Percentiles rank a stretch among this genome's conserved stretches.
Conservation (phyloP, 2,797 vertebrate species). For the Pseudochirops corinnae region DNA sequence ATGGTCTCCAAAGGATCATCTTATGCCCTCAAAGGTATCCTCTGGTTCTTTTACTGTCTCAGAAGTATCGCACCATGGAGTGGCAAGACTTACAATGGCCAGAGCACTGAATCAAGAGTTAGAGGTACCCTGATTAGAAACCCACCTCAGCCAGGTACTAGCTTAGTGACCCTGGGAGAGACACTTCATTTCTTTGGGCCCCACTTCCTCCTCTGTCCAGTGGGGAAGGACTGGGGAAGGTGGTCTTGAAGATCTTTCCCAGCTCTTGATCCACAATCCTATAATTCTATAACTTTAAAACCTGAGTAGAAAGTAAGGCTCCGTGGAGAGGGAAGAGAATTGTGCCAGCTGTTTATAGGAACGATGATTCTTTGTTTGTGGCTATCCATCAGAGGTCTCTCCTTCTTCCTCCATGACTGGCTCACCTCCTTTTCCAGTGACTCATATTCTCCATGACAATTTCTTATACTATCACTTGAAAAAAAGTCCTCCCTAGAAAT, state of each 20-base stretch:
- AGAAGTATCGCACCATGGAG: not conserved
- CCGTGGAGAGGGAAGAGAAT: not conserved
- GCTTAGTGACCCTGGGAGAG: not conserved
- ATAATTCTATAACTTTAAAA: not conserved
- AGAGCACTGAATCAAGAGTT: not conserved
- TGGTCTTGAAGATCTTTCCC: not conserved
- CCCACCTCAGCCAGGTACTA: not conserved
- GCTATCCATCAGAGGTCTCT: not conserved
- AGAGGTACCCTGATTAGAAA: not conserved
- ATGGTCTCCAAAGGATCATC: not conserved
- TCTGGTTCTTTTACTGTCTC: not conserved
- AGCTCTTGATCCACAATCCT: not conserved
- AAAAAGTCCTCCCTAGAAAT: not conserved
- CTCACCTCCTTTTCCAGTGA: not conserved
- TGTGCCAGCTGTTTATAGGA: not conserved
- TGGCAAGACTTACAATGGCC: not conserved
- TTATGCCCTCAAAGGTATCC: not conserved
- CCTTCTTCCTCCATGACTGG: not conserved
- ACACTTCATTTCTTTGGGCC: not conserved
- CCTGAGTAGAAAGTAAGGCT: not conserved
- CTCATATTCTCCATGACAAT: not conserved
- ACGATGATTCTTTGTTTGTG: not conserved
- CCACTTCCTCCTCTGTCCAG: not conserved
- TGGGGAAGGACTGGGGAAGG: not conserved
- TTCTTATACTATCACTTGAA: not conserved